phyloP scores from a whole-genome alignment of 1,140 invertebrate genomes.

The Akabosia matsudoensis region DNA sequence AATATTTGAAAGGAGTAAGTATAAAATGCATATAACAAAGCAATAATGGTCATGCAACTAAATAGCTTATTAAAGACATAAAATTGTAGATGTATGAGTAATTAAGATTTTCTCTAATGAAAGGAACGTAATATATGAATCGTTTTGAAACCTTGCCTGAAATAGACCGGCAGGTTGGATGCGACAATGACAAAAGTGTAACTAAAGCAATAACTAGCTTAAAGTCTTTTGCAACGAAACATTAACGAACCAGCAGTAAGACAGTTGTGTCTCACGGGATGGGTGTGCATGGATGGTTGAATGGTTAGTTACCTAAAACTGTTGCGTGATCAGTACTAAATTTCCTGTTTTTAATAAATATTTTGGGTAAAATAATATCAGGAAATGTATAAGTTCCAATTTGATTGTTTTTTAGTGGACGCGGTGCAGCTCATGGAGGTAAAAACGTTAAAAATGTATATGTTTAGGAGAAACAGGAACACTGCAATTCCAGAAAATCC shows the following conservation, averaged over 20 bases:
- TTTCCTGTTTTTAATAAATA: not conserved
- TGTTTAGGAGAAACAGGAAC: not conserved
- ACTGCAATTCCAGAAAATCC: too few relatives aligned
- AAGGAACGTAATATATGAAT: too few relatives aligned
- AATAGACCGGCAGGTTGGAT: too few relatives aligned
- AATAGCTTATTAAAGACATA: constrained; percentile 22
- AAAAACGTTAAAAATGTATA: too few relatives aligned
- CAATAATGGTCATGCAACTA: constrained; percentile 7
- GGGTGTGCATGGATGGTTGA: not conserved
- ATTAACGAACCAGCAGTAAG: constrained; percentile 13
- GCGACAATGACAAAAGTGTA: constrained; percentile 25
- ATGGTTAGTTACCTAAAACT: not conserved
- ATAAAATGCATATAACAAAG: not conserved
- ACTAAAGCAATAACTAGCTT: constrained; percentile 24
- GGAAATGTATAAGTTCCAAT: not conserved
- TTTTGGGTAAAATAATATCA: not conserved
- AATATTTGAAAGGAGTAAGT: not conserved
- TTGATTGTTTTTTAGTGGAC: not conserved
- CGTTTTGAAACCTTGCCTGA: too few relatives aligned
- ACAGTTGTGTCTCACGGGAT: not conserved
- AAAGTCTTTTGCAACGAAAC: too few relatives aligned
- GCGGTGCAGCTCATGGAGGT: too few relatives aligned
- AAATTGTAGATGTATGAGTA: not conserved
- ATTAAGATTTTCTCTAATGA: not conserved
- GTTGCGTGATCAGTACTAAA: not conserved